phyloP scores from a whole-genome alignment of 2,113 vertebrate genomes.

The Nicator chloris region DNA sequence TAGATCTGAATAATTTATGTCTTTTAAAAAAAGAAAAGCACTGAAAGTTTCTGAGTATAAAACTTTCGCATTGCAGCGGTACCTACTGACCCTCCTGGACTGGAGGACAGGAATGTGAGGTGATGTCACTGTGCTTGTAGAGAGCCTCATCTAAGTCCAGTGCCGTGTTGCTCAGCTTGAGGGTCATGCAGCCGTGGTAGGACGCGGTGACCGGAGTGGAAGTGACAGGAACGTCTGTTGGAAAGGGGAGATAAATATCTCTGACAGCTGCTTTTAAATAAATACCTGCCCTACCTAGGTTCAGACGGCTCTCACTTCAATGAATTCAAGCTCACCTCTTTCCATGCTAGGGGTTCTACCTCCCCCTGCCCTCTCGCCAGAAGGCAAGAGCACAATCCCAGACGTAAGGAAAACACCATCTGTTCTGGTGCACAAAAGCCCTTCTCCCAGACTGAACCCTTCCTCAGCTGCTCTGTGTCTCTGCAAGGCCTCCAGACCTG shows the following conservation, averaged over 20 bases:
- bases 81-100: slow-evolving; percentile 53
- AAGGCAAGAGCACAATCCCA: background rate
- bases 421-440: background rate
- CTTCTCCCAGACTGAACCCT: background rate
- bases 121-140: slow-evolving; percentile 91
- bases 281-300: background rate
- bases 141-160: slow-evolving; percentile 89
- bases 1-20: slow-evolving; percentile 75
- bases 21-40: slow-evolving; percentile 52
- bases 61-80: slow-evolving; percentile 19
- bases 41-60: slow-evolving; percentile 54
- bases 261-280: background rate
- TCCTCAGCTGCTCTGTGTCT: background rate
- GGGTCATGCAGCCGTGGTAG: slow-evolving; percentile 92
- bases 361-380: background rate
- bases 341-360: background rate
- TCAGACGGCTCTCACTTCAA: background rate
- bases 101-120: slow-evolving; percentile 91
- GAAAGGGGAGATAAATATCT: background rate
- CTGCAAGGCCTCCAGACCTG: background rate
- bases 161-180: slow-evolving; percentile 72
- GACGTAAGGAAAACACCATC: background rate
- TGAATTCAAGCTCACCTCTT: background rate
- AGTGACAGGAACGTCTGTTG: slow-evolving; percentile 86
- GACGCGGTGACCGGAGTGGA: slow-evolving; percentile 85